phyloP scores from a whole-genome alignment of 2,888 invertebrate genomes.

The Desoria tigrina region DNA sequence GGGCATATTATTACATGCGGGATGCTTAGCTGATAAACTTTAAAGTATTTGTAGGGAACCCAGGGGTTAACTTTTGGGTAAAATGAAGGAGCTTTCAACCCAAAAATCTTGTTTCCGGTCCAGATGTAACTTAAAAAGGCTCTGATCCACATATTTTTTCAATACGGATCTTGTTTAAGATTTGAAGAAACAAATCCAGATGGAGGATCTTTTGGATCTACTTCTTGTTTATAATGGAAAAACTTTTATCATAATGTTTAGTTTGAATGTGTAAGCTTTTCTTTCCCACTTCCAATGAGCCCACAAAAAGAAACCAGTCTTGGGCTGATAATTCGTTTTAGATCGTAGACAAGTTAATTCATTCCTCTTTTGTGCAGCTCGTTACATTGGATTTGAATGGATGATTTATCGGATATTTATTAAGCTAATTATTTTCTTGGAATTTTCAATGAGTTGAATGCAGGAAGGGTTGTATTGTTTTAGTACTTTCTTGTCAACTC shows the following conservation, averaged over 20 bases:
- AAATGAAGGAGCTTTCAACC: constrained; percentile 51
- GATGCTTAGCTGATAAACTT: constrained; percentile 1
- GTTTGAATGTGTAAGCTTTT: not conserved
- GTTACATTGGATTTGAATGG: too few species aligned
- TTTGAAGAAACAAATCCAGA: constrained; percentile 1
- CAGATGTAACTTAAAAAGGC: constrained; percentile 42
- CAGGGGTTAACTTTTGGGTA: constrained; percentile 44
- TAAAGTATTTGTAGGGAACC: not conserved
- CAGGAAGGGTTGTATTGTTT: too few species aligned
- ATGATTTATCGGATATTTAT: too few species aligned
- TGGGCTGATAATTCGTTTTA: too few species aligned
- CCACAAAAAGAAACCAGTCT: too few species aligned
- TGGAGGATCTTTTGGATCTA: not conserved
- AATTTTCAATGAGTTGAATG: too few species aligned
- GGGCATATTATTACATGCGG: too few species aligned
- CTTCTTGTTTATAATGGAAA: constrained; percentile 1
- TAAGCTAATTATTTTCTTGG: too few species aligned
- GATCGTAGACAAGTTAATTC: too few species aligned
- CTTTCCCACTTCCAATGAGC: too few species aligned
- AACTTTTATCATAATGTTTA: constrained; percentile 6
- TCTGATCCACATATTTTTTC: constrained; percentile 31
- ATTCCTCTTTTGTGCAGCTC: too few species aligned
- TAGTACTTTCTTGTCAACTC: too few species aligned
- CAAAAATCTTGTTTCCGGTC: constrained; percentile 54
- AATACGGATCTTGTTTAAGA: constrained; percentile 15